Conservation (phyloP, 2,113 vertebrate genomes). For the Grammomys dolichurus region DNA sequence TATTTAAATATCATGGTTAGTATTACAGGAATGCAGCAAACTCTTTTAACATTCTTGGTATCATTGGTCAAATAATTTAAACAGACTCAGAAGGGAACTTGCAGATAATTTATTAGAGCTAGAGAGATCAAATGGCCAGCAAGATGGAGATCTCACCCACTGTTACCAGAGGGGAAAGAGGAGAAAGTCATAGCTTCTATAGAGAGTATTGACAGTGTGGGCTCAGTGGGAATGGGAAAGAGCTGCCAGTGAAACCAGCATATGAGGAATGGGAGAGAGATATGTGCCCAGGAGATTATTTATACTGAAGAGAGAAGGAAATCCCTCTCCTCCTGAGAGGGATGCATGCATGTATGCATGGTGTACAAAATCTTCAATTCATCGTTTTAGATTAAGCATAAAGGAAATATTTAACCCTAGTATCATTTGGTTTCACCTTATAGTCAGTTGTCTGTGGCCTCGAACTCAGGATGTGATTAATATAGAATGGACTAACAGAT, state of each 20-base stretch:
- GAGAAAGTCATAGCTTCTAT: too few species aligned
- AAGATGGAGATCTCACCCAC: background rate
- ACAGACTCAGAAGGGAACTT: background rate
- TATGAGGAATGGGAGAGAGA: too few species aligned
- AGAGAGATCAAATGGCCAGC: background rate
- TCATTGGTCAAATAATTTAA: background rate
- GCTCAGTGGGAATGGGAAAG: background rate
- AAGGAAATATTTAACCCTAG: background rate
- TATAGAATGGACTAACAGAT: background rate
- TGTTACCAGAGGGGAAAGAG: background rate
- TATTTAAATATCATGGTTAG: background rate
- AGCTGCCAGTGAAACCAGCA: background rate
- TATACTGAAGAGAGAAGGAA: background rate
- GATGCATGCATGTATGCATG: too few species aligned
- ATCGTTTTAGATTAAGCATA: background rate
- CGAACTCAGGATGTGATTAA: background rate
- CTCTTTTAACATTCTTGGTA: background rate
- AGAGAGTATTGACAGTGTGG: background rate
- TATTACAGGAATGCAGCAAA: too few species aligned
- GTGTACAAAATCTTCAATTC: background rate
- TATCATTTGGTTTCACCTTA: background rate
- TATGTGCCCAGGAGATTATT: background rate
- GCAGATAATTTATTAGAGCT: background rate
- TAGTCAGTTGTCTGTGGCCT: background rate
- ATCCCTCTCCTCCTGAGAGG: background rate